Evolutionary conservation across 1,140 invertebrate genomes (phyloP).

Genomic region (Bombus confusus): DNA sequence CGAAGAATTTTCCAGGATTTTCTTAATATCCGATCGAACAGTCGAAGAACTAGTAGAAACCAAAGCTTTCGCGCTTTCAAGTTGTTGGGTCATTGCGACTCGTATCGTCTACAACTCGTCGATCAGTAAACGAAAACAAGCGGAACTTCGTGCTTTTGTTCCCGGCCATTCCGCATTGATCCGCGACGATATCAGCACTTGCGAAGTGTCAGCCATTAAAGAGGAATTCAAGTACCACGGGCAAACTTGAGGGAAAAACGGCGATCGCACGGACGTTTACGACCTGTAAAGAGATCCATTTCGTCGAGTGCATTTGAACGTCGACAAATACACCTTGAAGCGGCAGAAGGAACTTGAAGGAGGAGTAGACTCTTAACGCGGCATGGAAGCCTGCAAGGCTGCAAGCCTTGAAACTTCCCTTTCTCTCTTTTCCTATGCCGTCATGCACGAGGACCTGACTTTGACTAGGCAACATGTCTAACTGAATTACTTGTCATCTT

Average conservation of each 20-base stretch:
- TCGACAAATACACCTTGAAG: conserved; percentile 66
- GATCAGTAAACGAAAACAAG: neutral
- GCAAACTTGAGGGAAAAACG: conserved; percentile 59
- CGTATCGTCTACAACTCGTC: neutral
- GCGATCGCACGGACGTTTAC: conserved; percentile 55
- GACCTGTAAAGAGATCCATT: conserved; percentile 69
- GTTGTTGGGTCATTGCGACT: neutral
- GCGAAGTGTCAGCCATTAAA: conserved; percentile 58
- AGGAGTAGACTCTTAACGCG: conserved; percentile 60
- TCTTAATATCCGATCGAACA: neutral
- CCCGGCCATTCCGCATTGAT: conserved; percentile 8
- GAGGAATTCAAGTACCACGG: conserved; percentile 55
- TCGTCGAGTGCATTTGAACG: conserved; percentile 66
- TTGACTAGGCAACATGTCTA: conserved; percentile 36
- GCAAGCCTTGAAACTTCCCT: conserved; percentile 55
- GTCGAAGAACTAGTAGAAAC: neutral
- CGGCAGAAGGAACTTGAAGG: conserved; percentile 49
- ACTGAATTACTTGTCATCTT: conserved; percentile 51
- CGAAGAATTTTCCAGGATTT: neutral
- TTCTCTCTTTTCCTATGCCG: conserved; percentile 1
- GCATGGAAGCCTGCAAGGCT: conserved; percentile 9
- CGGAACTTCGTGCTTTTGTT: conserved; percentile 20
- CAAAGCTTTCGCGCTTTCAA: neutral
- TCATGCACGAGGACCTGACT: conserved; percentile 29
- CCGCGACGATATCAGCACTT: conserved; percentile 24